Conservation (phyloP, 2,113 vertebrate species). For the Hymenochirus boettgeri region DNA sequence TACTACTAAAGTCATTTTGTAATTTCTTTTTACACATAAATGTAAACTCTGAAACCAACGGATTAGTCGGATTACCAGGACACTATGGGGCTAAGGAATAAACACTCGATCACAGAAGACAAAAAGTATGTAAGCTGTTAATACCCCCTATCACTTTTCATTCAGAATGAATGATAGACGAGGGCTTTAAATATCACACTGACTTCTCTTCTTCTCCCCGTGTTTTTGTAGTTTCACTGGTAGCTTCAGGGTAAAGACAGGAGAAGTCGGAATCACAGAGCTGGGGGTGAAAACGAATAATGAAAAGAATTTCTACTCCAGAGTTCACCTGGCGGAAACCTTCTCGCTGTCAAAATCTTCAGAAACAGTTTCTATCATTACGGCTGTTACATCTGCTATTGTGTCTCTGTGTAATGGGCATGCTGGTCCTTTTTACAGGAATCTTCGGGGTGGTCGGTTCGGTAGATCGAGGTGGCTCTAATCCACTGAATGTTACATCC, state of each 20-base stretch:
- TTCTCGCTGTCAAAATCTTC: background rate
- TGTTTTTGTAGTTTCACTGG: slow-evolving; percentile 8
- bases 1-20: too few species aligned
- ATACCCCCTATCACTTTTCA: background rate
- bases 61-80: too few species aligned
- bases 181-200: background rate
- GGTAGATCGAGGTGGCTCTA: too few species aligned
- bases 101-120: too few species aligned
- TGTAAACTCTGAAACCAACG: too few species aligned
- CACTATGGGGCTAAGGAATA: too few species aligned
- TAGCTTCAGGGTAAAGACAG: slow-evolving; percentile 7
- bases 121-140: background rate
- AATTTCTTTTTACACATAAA: too few species aligned
- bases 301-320: background rate
- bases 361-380: background rate
- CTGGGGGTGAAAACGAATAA: background rate
- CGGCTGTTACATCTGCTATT: slow-evolving; percentile 2
- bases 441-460: background rate
- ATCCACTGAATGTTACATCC: too few species aligned
- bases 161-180: background rate
- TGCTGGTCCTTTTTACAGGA: background rate
- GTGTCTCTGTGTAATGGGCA: background rate
- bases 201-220: background rate
- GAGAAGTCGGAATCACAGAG: background rate
- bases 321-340: background rate